Percentiles rank a stretch among this genome's conserved stretches.
These are phyloP conservation scores for Gasterosteus aculeatus DNA, from an alignment of 2,113 vertebrate species.

Conservation along the genomic window DNA sequence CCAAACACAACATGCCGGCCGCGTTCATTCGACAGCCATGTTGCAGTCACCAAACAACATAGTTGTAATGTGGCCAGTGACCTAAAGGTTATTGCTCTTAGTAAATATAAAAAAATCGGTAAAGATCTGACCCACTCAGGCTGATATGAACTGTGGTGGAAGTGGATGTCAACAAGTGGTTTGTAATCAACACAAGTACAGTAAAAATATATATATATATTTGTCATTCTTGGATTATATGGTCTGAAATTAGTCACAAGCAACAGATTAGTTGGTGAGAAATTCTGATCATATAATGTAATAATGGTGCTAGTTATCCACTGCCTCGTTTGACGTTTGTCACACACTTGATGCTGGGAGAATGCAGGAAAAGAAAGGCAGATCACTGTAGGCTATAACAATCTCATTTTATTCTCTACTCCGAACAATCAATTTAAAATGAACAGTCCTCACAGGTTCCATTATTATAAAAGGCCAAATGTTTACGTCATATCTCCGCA, in stretches of 20 bases:
- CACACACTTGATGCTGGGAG: conserved; percentile 15
- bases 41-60: conserved; percentile 39
- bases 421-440: conserved; percentile 78
- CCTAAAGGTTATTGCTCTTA: conserved; percentile 59
- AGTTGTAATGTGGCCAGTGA: conserved; percentile 50
- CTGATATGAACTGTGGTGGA: conserved; percentile 24
- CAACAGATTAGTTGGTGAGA: neutral
- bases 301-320: neutral
- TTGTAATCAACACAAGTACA: conserved; percentile 38
- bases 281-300: neutral
- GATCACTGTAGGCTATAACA: conserved; percentile 73
- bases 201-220: neutral
- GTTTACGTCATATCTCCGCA: conserved; percentile 59
- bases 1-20: conserved; percentile 14
- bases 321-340: conserved; percentile 7
- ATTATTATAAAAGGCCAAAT: conserved; percentile 77
- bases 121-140: conserved; percentile 30
- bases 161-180: conserved; percentile 35
- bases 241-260: neutral
- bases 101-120: conserved; percentile 37
- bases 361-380: conserved; percentile 59
- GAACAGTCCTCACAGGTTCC: conserved; percentile 76
- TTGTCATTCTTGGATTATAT: conserved; percentile 5
- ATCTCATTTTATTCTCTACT: conserved; percentile 80
- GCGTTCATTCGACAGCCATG: conserved; percentile 6